Evolutionary conservation across 64 coral and sea anemone genomes (phyloP).

Genomic region (Montipora sp.): DNA sequence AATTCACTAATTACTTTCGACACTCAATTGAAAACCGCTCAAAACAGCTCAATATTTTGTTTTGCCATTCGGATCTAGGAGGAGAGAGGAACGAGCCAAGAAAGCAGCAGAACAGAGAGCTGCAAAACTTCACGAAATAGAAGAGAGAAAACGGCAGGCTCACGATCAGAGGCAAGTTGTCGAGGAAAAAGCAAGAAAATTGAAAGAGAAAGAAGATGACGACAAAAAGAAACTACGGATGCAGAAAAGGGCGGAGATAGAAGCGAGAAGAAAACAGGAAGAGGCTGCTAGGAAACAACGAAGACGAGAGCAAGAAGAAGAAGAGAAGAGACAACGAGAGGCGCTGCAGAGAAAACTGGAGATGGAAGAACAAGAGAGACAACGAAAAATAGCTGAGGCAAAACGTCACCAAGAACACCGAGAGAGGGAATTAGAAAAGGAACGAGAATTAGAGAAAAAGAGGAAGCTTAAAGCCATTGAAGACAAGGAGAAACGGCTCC

Average conservation of each 20-base stretch:
- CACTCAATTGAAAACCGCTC: too few species aligned
- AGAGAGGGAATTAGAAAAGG: constrained; percentile 78
- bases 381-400: constrained; percentile 83
- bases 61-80: constrained; percentile 42
- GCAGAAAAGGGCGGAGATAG: constrained; percentile 83
- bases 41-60: too few species aligned
- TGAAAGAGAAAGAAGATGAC: constrained; percentile 85
- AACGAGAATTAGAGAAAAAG: constrained; percentile 77
- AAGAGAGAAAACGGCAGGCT: constrained; percentile 71
- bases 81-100: constrained; percentile 79
- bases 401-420: constrained; percentile 81
- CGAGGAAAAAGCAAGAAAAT: constrained; percentile 81
- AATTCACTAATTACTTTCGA: too few species aligned
- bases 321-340: constrained; percentile 82
- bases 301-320: constrained; percentile 70
- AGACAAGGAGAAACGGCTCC: constrained; percentile 76
- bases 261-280: constrained; percentile 81
- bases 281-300: constrained; percentile 80
- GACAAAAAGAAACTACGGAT: constrained; percentile 71
- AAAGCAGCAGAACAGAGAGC: constrained; percentile 79
- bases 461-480: constrained; percentile 82
- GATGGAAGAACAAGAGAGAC: constrained; percentile 87
- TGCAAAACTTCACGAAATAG: constrained; percentile 57
- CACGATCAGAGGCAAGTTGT: constrained; percentile 69
- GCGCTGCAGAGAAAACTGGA: constrained; percentile 70